Conservation (phyloP, 2,113 vertebrate genomes). For the Sylvia atricapilla region DNA sequence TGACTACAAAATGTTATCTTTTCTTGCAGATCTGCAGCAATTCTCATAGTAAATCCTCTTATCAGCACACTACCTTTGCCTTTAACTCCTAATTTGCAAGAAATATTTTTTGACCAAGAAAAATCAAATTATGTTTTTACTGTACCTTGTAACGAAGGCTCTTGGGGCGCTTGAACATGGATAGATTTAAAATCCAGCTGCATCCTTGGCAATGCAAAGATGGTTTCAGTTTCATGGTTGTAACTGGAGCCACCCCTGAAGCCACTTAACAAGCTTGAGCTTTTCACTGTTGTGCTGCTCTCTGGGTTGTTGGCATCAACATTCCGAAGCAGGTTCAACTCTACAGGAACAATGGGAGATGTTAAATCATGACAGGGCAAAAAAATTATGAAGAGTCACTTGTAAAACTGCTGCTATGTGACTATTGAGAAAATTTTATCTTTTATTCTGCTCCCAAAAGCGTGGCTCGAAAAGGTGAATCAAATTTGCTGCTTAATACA, state of each 20-base stretch:
- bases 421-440: neutral
- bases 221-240: conserved; percentile 97
- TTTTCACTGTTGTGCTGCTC: conserved; percentile 86
- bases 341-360: conserved; percentile 62
- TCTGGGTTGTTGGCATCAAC: conserved; percentile 92
- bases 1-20: neutral
- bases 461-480: neutral
- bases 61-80: neutral
- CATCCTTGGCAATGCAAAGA: conserved; percentile 97
- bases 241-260: conserved; percentile 92
- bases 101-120: neutral
- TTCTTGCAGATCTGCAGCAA: neutral
- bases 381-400: neutral
- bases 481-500: neutral
- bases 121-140: neutral
- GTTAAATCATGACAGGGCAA: neutral
- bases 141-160: conserved; percentile 87
- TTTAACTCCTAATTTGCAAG: neutral
- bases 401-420: neutral
- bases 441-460: neutral
- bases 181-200: conserved; percentile 98
- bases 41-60: neutral
- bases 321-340: conserved; percentile 91
- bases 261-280: conserved; percentile 88
- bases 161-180: conserved; percentile 93